phyloP scores from a whole-genome alignment of 2,797 vertebrate species.

The Pseudochaenichthys georgianus region DNA sequence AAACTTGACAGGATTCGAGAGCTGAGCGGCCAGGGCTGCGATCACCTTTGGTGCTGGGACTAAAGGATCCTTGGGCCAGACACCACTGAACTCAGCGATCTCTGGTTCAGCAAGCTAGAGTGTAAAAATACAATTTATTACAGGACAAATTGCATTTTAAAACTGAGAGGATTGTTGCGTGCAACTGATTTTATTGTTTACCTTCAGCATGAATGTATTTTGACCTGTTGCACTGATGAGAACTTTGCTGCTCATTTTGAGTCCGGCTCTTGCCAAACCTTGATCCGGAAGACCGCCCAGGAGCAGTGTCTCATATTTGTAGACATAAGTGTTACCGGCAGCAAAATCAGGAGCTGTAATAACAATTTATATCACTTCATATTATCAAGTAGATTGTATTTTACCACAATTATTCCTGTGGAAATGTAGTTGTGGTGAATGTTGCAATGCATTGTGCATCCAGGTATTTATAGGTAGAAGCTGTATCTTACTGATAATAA shows the following conservation, averaged over 20 bases:
- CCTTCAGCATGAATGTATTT: conserved; percentile 83
- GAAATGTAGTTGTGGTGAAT: neutral
- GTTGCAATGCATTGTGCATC: neutral
- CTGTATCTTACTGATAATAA: neutral
- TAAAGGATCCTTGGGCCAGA: conserved; percentile 83
- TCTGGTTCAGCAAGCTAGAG: conserved; percentile 74
- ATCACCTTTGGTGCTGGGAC: conserved; percentile 81
- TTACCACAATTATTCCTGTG: neutral
- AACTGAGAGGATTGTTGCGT: neutral
- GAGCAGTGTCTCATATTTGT: conserved; percentile 84
- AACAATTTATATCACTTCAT: neutral
- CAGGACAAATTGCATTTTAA: neutral
- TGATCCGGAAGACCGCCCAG: conserved; percentile 83
- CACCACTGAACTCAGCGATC: conserved; percentile 85
- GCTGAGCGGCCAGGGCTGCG: conserved; percentile 77
- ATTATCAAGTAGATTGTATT: neutral
- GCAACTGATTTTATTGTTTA: conserved; percentile 57
- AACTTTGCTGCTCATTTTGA: conserved; percentile 87
- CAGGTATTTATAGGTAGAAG: neutral
- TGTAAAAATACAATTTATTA: conserved; percentile 43
- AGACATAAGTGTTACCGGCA: conserved; percentile 76
- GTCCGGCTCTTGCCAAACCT: conserved; percentile 83
- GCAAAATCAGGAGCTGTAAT: conserved; percentile 80
- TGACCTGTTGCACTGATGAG: conserved; percentile 77
- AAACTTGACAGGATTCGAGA: conserved; percentile 85